A percentile compares a stretch with the other conserved stretches of the same genome.
Evolutionary conservation across 2,797 vertebrate species (phyloP).

Genomic region (Fringilla coelebs): DNA sequence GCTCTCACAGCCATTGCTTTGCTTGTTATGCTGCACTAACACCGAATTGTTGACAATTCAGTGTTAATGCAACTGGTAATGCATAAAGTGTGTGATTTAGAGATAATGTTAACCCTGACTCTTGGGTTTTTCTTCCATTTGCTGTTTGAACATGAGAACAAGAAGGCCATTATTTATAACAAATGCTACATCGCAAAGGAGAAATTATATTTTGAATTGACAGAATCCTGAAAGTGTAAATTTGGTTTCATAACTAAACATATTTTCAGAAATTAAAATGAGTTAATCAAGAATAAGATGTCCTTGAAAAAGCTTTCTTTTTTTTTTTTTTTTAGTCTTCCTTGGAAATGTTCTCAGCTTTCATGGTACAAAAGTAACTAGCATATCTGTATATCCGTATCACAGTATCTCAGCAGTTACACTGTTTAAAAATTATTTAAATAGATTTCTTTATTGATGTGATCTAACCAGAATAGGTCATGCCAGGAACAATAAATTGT

Average conservation of each 20-base stretch:
- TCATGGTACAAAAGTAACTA: not conserved
- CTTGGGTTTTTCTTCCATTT: conserved; percentile 31
- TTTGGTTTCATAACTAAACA: conserved; percentile 33
- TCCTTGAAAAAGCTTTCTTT: not conserved
- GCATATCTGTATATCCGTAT: not conserved
- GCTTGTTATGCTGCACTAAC: not conserved
- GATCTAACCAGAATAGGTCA: not conserved
- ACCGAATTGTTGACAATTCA: not conserved
- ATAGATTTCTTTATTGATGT: not conserved
- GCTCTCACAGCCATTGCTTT: not conserved
- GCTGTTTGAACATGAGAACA: conserved; percentile 26
- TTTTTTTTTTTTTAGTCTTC: not conserved
- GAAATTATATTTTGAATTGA: conserved; percentile 11
- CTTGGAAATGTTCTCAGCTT: not conserved
- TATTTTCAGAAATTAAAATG: conserved; percentile 32
- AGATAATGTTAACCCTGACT: conserved; percentile 34
- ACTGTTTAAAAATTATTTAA: not conserved
- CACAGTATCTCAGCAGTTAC: not conserved
- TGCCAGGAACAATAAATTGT: not conserved
- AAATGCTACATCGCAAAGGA: conserved; percentile 1
- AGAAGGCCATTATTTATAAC: conserved; percentile 52
- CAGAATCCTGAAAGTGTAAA: conserved; percentile 15
- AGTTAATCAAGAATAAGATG: not conserved
- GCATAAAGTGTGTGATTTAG: not conserved
- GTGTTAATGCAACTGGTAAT: not conserved